These are phyloP conservation scores for Hucho hucho DNA, from an alignment of 2,113 vertebrate species.

Conservation along the genomic window DNA sequence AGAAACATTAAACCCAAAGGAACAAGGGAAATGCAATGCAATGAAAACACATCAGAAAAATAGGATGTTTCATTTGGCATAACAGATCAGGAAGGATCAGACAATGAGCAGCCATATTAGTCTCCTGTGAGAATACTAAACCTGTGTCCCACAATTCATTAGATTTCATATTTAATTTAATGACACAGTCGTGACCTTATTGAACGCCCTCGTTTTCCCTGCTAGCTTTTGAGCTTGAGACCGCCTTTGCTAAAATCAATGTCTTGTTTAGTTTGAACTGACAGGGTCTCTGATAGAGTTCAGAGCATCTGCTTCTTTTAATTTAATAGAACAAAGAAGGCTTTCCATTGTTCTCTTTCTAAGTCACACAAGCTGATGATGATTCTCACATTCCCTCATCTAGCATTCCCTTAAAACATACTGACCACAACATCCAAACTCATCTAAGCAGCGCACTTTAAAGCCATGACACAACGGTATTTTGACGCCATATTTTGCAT, in stretches of 20 bases:
- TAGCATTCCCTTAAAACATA: not conserved
- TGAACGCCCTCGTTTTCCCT: slow-evolving; percentile 10
- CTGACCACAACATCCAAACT: not conserved
- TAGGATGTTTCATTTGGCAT: not conserved
- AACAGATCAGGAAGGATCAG: no score
- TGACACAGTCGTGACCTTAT: slow-evolving; percentile 15
- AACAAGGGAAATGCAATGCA: no score
- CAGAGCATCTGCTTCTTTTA: slow-evolving; percentile 14
- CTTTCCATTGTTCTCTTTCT: slow-evolving; percentile 6
- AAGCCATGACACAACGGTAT: no score
- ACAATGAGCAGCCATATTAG: not conserved
- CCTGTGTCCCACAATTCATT: slow-evolving; percentile 12
- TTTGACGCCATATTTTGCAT: not conserved
- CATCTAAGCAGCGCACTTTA: no score
- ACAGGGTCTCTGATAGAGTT: slow-evolving; percentile 47
- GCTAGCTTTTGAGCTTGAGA: slow-evolving; percentile 24
- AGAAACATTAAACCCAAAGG: no score
- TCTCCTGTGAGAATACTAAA: no score
- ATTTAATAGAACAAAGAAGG: slow-evolving; percentile 14
- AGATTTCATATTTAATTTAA: slow-evolving; percentile 4
- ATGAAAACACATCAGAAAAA: slow-evolving; percentile 1
- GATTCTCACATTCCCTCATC: slow-evolving; percentile 5
- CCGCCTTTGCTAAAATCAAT: slow-evolving; percentile 37
- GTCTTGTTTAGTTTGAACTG: slow-evolving; percentile 57
- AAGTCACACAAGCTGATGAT: slow-evolving; percentile 17